Evolutionary conservation across 2,797 vertebrate species (phyloP).

Genomic region (Gouania willdenowi): DNA sequence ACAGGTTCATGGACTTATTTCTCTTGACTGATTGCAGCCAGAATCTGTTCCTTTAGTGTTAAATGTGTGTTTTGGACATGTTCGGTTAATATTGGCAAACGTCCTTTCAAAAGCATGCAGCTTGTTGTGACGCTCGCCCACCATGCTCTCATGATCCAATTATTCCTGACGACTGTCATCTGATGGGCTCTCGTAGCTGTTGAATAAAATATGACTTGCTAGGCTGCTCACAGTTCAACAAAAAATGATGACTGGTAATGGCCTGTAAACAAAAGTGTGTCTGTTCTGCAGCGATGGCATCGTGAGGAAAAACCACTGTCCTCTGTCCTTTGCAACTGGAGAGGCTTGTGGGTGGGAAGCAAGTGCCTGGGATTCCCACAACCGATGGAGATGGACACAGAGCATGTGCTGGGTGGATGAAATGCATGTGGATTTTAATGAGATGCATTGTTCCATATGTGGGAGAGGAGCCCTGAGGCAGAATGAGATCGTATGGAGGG

Average conservation of each 20-base stretch:
- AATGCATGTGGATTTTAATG: conserved; percentile 73
- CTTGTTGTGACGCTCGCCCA: conserved; percentile 20
- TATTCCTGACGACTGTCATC: conserved; percentile 54
- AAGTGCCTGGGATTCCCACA: conserved; percentile 70
- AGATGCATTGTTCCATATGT: conserved; percentile 59
- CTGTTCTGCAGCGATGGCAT: conserved; percentile 51
- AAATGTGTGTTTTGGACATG: conserved; percentile 3
- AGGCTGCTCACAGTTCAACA: conserved; percentile 33
- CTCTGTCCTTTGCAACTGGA: conserved; percentile 50
- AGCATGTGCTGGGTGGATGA: conserved; percentile 60
- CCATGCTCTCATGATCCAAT: conserved; percentile 57
- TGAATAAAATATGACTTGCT: conserved; percentile 76
- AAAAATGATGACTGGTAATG: conserved; percentile 27
- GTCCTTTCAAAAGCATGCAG: neutral
- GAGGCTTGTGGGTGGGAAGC: conserved; percentile 40
- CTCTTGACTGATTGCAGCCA: too few relatives aligned
- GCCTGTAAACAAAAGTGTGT: conserved; percentile 66
- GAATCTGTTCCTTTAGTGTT: conserved; percentile 23
- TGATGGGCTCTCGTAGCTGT: conserved; percentile 41
- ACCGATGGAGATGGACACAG: conserved; percentile 55
- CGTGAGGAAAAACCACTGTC: conserved; percentile 74
- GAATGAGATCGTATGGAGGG: conserved; percentile 36
- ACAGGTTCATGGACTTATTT: too few relatives aligned
- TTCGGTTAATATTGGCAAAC: conserved; percentile 14
- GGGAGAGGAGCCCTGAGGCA: conserved; percentile 58